Evolutionary conservation across 2,888 invertebrate species (phyloP).

Genomic region (Ptychoptera albimana): DNA sequence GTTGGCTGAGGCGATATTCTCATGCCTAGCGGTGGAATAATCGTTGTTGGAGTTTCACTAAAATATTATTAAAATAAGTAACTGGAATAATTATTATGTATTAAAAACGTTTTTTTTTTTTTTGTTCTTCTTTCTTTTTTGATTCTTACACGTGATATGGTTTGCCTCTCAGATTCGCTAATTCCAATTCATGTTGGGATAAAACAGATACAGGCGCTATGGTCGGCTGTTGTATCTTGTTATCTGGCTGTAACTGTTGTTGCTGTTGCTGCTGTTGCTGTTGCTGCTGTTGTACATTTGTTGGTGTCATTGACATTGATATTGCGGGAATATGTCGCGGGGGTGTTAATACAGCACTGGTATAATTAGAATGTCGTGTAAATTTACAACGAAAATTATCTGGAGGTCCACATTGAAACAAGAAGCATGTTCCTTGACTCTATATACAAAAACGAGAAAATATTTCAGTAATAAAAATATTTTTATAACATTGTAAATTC

Average conservation of each 20-base stretch:
- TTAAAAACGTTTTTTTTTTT: too few species aligned
- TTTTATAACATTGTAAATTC: too few species aligned
- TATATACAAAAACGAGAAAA: constrained; percentile 17
- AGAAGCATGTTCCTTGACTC: constrained; percentile 76
- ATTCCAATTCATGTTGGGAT: constrained; percentile 29
- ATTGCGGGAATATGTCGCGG: constrained; percentile 31
- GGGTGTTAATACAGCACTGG: constrained; percentile 65
- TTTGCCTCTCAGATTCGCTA: constrained; percentile 41
- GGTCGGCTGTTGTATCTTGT: constrained; percentile 16
- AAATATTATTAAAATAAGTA: constrained; percentile 1
- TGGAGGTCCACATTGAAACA: constrained; percentile 80
- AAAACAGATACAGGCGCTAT: constrained; percentile 11
- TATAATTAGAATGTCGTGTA: constrained; percentile 74
- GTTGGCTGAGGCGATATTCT: not conserved
- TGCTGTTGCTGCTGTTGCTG: constrained; percentile 11
- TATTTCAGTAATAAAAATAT: too few species aligned
- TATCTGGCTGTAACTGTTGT: not conserved
- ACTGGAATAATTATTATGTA: constrained; percentile 49
- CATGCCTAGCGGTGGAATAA: constrained; percentile 7
- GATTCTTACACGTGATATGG: constrained; percentile 37
- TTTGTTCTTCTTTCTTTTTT: too few species aligned
- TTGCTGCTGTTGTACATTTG: constrained; percentile 18
- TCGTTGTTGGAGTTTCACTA: constrained; percentile 6
- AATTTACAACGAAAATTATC: constrained; percentile 89
- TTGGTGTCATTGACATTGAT: constrained; percentile 3